Base-by-base conservation (phyloP, 2,797 vertebrate genomes). In the Acipenser transmontanus region DNA sequence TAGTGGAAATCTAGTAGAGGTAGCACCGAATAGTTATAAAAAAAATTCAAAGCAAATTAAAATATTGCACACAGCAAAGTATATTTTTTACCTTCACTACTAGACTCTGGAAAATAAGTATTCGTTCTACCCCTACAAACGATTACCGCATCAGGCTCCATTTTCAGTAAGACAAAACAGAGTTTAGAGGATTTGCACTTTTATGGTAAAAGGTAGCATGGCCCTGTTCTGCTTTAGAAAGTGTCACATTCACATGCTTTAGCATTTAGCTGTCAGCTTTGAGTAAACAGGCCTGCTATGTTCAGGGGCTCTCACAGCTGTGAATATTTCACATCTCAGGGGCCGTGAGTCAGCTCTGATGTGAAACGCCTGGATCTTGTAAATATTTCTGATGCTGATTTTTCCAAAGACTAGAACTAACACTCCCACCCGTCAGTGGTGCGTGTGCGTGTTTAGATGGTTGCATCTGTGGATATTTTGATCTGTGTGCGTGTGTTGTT, bases 321-420 rank as follows among this genome's bases (percentile, higher is more conserved):
- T 57, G 49, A 68, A 64, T 14, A 66, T 66, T 71, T 64, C 48
- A 51, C 47, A 10, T 66, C 66, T 64, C 70, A 52, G 14, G 14
- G 59, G 56, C 64, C 20, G 56, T n/a, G 12, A 50, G 54, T 70
- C 60, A 74, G 71, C 68, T 13, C 57, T 63, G 7, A 2, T 61
- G 49, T 57, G 20, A 64, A 60, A 64, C 14, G 8, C 51, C 47
- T 64, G 68, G 50, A 76, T 63, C 67, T 69, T 20, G 63, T 76
- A 72, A 76, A 80, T 82, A 81, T 83, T 84, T 71, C 66, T 70
- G 48, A 6, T 59, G 51, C 49, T 68, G 74, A 77, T 74, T 65
- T 82, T 78, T 77, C 76, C 69, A 73, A 70, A 76, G 47, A 11
- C 13, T 61, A 10, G 50, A 8, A 47, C 34, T 34, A 34, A 47